A percentile compares a stretch with the other conserved stretches of the same genome.
Evolutionary conservation across 2,888 invertebrate species (phyloP).

Genomic region (Empis stercorea): DNA sequence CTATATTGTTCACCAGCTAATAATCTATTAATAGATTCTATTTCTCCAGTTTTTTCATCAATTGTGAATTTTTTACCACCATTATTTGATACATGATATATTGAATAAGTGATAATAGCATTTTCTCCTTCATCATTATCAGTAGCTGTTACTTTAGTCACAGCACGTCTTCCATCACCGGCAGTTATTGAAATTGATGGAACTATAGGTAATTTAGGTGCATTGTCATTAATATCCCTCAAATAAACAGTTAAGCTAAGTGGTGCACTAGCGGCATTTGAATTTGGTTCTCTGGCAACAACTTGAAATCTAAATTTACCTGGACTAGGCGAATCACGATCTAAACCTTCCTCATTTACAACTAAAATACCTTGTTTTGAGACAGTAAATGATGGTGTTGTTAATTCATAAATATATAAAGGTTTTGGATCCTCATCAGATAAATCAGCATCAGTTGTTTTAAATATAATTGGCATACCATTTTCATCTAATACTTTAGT

Average conservation of each 20-base stretch:
- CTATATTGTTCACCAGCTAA: conserved; percentile 82
- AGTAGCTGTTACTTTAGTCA: conserved; percentile 59
- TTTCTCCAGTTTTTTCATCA: conserved; percentile 62
- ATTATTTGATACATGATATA: conserved; percentile 84
- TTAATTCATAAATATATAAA: conserved; percentile 68
- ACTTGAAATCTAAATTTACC: conserved; percentile 79
- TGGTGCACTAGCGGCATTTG: conserved; percentile 70
- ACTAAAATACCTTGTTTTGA: conserved; percentile 57
- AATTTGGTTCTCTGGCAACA: conserved; percentile 68
- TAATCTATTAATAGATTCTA: conserved; percentile 64
- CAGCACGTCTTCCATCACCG: conserved; percentile 53
- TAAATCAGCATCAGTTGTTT: conserved; percentile 74
- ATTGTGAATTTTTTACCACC: conserved; percentile 77
- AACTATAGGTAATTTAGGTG: conserved; percentile 66
- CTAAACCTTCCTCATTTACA: conserved; percentile 71
- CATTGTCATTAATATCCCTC: conserved; percentile 76
- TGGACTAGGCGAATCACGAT: conserved; percentile 75
- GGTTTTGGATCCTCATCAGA: conserved; percentile 70
- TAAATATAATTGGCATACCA: conserved; percentile 55
- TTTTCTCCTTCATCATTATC: conserved; percentile 81
- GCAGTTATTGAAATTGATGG: conserved; percentile 72
- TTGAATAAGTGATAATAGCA: conserved; percentile 67
- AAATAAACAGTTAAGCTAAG: conserved; percentile 62
- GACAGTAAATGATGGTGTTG: conserved; percentile 70
- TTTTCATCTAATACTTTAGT: conserved; percentile 58